Conservation (phyloP, 2,888 invertebrate species). For the Boloria euphrosyne region DNA sequence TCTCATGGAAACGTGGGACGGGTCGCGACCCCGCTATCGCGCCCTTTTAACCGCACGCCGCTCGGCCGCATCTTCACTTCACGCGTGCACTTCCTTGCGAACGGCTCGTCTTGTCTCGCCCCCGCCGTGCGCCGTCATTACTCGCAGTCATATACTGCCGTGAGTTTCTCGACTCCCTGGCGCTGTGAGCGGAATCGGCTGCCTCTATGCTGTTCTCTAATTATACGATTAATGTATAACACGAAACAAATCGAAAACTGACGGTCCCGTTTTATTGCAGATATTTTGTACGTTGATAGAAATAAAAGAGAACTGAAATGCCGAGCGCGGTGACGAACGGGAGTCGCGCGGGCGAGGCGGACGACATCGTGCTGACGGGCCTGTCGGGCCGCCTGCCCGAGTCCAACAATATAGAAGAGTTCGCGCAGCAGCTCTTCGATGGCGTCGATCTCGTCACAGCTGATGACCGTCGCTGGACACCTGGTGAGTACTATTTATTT, state of each 20-base stretch:
- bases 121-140: not conserved
- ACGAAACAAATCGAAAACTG: constrained; percentile 37
- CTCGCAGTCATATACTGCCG: not conserved
- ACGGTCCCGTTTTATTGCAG: constrained; percentile 52
- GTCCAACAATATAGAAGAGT: constrained; percentile 94
- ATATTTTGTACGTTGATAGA: constrained; percentile 39
- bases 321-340: constrained; percentile 69
- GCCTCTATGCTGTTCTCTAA: not conserved
- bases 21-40: constrained; percentile 66
- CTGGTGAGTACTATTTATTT: constrained; percentile 64
- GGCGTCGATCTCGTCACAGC: constrained; percentile 97
- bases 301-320: constrained; percentile 49
- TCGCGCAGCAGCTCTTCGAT: constrained; percentile 93
- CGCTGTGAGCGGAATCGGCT: no score
- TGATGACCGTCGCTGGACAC: constrained; percentile 94
- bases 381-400: constrained; percentile 95
- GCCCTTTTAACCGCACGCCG: constrained; percentile 63
- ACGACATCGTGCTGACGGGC: constrained; percentile 91
- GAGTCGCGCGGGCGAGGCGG: constrained; percentile 59
- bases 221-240: not conserved
- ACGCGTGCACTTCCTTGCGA: constrained; percentile 51
- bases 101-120: constrained; percentile 35
- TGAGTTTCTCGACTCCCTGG: no score
- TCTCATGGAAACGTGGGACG: constrained; percentile 61
- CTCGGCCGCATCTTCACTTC: constrained; percentile 57